Percentiles rank a stretch among this genome's conserved stretches.
phyloP scores from a whole-genome alignment of 2,797 vertebrate species.

The Clamator glandarius region DNA sequence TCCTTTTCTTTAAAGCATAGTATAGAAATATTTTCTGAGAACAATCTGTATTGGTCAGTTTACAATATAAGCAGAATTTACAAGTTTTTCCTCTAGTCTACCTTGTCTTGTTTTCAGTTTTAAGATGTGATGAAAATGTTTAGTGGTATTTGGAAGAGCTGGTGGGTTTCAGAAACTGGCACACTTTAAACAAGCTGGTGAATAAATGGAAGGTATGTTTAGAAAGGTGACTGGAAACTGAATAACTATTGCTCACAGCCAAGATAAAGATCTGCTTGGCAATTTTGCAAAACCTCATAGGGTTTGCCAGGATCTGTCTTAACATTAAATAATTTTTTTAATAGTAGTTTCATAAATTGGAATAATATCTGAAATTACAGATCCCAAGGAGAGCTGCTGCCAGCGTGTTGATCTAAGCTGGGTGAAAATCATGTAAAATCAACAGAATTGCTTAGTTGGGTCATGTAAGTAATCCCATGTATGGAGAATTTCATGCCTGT shows the following conservation, averaged over 20 bases:
- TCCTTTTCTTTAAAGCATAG: not conserved
- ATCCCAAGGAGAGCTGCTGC: not conserved
- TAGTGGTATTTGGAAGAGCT: not conserved
- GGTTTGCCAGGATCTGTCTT: not conserved
- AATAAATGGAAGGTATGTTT: not conserved
- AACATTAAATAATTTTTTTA: not conserved
- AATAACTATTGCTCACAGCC: not conserved
- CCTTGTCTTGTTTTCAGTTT: not conserved
- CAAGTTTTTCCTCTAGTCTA: not conserved
- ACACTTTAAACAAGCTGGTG: not conserved
- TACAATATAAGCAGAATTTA: not conserved
- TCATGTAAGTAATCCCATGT: not conserved
- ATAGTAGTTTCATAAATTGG: not conserved
- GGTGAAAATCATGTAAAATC: not conserved
- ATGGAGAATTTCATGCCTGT: not conserved
- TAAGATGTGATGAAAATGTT: not conserved
- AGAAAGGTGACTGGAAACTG: not conserved
- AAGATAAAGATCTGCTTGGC: not conserved
- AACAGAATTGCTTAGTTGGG: not conserved
- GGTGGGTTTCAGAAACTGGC: not conserved
- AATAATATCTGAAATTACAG: not conserved
- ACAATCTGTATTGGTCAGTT: not conserved
- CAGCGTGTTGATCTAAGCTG: not conserved
- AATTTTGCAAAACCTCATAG: not conserved
- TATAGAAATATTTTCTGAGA: not conserved